phyloP scores from a whole-genome alignment of 1,140 invertebrate species.

The Polypedilum pembai region DNA sequence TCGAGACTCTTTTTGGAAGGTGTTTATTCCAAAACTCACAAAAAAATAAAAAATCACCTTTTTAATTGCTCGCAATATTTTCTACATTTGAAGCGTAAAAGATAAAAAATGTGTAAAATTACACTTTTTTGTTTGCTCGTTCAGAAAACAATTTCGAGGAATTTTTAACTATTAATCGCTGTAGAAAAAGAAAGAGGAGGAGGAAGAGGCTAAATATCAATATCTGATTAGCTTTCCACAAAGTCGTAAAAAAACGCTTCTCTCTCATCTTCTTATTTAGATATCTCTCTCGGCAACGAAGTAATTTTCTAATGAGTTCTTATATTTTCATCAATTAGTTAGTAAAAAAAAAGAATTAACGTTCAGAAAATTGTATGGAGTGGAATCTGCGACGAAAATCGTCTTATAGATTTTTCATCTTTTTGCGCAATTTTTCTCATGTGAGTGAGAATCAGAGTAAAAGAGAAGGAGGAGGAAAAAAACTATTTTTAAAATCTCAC shows the following conservation, averaged over 20 bases:
- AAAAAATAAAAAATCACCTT: neutral
- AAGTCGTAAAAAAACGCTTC: neutral
- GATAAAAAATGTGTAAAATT: neutral
- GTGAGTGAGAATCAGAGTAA: neutral
- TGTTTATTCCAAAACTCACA: neutral
- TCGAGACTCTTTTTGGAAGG: neutral
- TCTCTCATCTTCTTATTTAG: too few relatives aligned
- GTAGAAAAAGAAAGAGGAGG: neutral
- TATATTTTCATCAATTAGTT: neutral
- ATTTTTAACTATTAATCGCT: neutral
- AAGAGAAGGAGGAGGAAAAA: too few relatives aligned
- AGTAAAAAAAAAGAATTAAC: neutral
- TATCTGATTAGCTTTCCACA: neutral
- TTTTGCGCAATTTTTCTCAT: neutral
- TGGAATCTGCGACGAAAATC: neutral
- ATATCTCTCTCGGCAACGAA: too few relatives aligned
- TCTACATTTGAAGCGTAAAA: neutral
- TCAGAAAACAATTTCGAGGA: neutral
- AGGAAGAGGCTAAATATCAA: neutral
- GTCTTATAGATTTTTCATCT: neutral
- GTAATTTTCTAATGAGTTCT: neutral
- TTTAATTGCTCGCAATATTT: neutral
- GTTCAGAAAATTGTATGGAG: neutral
- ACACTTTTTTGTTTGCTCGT: neutral
- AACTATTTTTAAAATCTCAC: too few relatives aligned